Conservation (phyloP, 2,797 vertebrate species). For the Rachycentron canadum region DNA sequence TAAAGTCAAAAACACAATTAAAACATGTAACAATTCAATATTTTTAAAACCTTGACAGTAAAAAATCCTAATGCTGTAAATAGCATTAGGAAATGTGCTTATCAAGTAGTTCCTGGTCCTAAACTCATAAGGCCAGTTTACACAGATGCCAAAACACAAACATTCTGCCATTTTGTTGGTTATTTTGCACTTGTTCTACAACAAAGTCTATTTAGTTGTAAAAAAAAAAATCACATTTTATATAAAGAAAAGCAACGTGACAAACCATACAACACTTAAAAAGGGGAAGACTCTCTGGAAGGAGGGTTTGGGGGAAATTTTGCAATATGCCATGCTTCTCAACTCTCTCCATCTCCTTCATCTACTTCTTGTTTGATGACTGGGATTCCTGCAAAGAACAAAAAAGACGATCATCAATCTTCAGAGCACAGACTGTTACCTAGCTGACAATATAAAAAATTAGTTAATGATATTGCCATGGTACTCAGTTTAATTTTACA, state of each 20-base stretch:
- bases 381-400: slow-evolving; percentile 86
- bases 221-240: slow-evolving; percentile 20
- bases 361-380: slow-evolving; percentile 92
- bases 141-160: slow-evolving; percentile 1
- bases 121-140: background rate
- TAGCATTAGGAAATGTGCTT: slow-evolving; percentile 23
- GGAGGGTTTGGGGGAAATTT: background rate
- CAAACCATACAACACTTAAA: slow-evolving; percentile 38
- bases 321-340: slow-evolving; percentile 52
- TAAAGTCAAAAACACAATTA: background rate
- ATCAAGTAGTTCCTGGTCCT: slow-evolving; percentile 1
- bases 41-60: slow-evolving; percentile 12
- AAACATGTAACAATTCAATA: slow-evolving; percentile 1
- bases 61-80: slow-evolving; percentile 12
- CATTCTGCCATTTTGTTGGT: slow-evolving; percentile 13
- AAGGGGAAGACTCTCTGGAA: slow-evolving; percentile 15
- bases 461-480: background rate
- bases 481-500: background rate
- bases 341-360: slow-evolving; percentile 86
- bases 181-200: slow-evolving; percentile 52
- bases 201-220: slow-evolving; percentile 23
- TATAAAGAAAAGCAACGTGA: slow-evolving; percentile 39
- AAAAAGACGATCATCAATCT: slow-evolving; percentile 11
- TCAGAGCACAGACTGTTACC: background rate
- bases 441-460: background rate